A percentile compares a stretch with the other conserved stretches of the same genome.
Conservation (phyloP, 1,140 invertebrate genomes). For the Zeugodacus cucurbitae region DNA sequence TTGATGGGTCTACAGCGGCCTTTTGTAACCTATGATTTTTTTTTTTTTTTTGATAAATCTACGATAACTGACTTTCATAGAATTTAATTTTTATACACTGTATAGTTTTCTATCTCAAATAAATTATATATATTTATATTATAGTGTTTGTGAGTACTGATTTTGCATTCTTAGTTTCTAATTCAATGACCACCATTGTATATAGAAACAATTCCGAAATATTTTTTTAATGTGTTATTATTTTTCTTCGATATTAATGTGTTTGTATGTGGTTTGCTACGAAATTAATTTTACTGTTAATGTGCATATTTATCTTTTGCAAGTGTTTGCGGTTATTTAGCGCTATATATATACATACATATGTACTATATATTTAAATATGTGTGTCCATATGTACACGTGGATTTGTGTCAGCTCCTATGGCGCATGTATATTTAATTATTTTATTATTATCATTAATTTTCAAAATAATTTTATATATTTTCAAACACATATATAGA, state of each 20-base stretch:
- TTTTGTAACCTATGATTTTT: too few species aligned
- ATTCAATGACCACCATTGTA: too few species aligned
- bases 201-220: not conserved
- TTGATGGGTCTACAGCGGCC: too few species aligned
- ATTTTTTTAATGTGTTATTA: not conserved
- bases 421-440: not conserved
- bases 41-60: too few species aligned
- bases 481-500: not conserved
- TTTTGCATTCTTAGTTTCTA: too few species aligned
- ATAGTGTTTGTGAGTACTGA: too few species aligned
- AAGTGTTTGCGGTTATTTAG: not conserved
- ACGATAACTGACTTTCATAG: too few species aligned
- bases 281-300: not conserved
- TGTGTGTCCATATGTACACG: not conserved
- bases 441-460: not conserved
- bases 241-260: not conserved
- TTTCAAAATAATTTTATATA: not conserved
- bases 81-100: too few species aligned
- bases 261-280: not conserved
- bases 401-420: not conserved
- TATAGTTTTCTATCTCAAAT: too few species aligned
- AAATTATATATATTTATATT: too few species aligned
- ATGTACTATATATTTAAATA: not conserved
- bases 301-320: not conserved
- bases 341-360: not conserved